phyloP scores from a whole-genome alignment of 64 coral and sea anemone genomes.

The Porites australiensis region DNA sequence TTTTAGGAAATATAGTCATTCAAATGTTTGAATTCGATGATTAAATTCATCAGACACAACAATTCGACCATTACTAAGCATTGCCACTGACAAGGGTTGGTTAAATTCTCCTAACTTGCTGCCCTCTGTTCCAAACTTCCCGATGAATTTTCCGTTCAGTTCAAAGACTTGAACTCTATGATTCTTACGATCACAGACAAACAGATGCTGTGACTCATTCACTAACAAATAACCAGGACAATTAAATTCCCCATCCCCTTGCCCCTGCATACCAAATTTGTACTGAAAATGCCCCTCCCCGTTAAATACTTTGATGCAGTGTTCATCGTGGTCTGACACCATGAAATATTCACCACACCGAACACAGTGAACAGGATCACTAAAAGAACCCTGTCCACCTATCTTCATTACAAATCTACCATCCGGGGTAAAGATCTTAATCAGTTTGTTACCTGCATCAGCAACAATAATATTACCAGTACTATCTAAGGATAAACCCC shows the following conservation, averaged over 20 bases:
- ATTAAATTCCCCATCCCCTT: neutral
- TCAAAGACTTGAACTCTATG: slow-evolving; percentile 30
- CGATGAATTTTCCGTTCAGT: slow-evolving; percentile 32
- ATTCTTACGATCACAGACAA: slow-evolving; percentile 48
- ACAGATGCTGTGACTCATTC: neutral
- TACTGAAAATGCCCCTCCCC: slow-evolving; percentile 48
- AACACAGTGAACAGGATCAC: neutral
- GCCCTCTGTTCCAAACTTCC: neutral
- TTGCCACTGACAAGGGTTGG: neutral
- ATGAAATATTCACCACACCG: slow-evolving; percentile 13
- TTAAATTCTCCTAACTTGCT: neutral
- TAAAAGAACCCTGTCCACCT: neutral
- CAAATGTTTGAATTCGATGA: slow-evolving; percentile 1
- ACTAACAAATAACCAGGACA: neutral
- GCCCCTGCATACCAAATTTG: slow-evolving; percentile 20
- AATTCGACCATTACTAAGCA: neutral
- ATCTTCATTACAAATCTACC: slow-evolving; percentile 68
- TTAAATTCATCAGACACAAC: neutral
- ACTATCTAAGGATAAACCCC: slow-evolving; percentile 79
- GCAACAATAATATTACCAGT: slow-evolving; percentile 89
- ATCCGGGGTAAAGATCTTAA: slow-evolving; percentile 48
- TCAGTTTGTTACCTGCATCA: slow-evolving; percentile 73
- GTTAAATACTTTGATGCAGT: slow-evolving; percentile 47
- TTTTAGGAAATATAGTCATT: neutral
- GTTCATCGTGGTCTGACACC: too few relatives aligned